Evolutionary conservation across 2,797 vertebrate species (phyloP), one percentile per base, ranked within the genome.

Genomic region (Hybognathus amarus): DNA sequence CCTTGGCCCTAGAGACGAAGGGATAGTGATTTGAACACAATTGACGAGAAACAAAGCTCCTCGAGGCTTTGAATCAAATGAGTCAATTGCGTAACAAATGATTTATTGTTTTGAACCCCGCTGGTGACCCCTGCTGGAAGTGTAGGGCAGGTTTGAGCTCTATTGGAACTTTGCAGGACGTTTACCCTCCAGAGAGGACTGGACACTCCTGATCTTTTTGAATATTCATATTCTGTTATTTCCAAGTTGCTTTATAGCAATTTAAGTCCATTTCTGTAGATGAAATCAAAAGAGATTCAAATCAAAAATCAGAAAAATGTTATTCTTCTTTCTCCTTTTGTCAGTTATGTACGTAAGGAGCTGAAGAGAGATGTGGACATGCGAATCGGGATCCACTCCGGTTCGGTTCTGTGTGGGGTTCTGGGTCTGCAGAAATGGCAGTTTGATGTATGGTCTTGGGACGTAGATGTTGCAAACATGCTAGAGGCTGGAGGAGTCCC

Each of bases 401-500:
- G 97, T 30, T 97, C 97, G 0, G 97, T 97, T 6, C 93, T 97
- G 1, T 97, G 97, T 13, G 97, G 97, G 6, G 96, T 98, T 78
- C 85, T 97, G 90, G 97, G 97, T 15, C 96, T 97, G 92, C 95
- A 97, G 90, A 95, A 97, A 86, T 97, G 97, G 92, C 97, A 97
- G 87, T 98, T 98, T 1, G 96, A 98, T 0, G 96, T 98, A 71
- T 97, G 97, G 96, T 97, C 97, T 86, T 97, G 96, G 20, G 97
- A 98, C 17, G 97, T 98, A 77, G 97, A 97, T 86, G 90, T 98
- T 76, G 97, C 97, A 89, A 98, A 97, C 89, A 94, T 96, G 84
- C 95, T 98, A 94, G 97, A 98, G 92, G 96, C 96, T 61, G 95
- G 96, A 66, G 97, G 97, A 86, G 95, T 96, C 87, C 95, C 96